These are phyloP conservation scores for Luperina nickerlii DNA, from an alignment of 2,888 invertebrate genomes.

Conservation along the genomic window DNA sequence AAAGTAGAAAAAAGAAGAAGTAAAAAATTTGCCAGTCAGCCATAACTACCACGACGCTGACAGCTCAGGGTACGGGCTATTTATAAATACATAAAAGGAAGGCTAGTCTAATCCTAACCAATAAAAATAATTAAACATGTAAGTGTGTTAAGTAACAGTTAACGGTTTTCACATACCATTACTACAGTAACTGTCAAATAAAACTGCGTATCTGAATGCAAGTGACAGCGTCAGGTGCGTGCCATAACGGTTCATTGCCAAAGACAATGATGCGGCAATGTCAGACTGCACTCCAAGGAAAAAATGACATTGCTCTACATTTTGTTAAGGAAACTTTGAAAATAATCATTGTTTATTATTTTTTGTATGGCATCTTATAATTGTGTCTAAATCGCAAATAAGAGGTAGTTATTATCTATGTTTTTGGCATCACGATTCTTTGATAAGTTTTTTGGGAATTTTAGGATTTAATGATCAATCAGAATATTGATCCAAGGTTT, in stretches of 20 bases:
- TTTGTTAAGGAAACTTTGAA: constrained; percentile 20
- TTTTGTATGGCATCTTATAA: neutral
- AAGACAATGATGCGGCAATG: constrained; percentile 60
- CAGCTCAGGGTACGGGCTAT: neutral
- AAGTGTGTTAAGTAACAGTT: constrained; percentile 43
- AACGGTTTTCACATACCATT: constrained; percentile 32
- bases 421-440: neutral
- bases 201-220: constrained; percentile 58
- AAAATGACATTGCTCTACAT: constrained; percentile 53
- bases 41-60: neutral
- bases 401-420: neutral
- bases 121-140: neutral
- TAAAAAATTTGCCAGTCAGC: neutral
- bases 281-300: constrained; percentile 26
- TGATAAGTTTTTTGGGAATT: neutral
- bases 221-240: constrained; percentile 30
- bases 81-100: neutral
- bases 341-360: constrained; percentile 13
- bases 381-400: neutral
- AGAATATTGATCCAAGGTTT: neutral
- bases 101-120: neutral
- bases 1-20: neutral
- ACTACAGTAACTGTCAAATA: constrained; percentile 38
- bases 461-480: neutral
- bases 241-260: constrained; percentile 60